A percentile compares a stretch with the other conserved stretches of the same genome.
These are phyloP conservation scores for Brachionus plicatilis DNA, from an alignment of 1,140 invertebrate genomes.

Conservation along the genomic window DNA sequence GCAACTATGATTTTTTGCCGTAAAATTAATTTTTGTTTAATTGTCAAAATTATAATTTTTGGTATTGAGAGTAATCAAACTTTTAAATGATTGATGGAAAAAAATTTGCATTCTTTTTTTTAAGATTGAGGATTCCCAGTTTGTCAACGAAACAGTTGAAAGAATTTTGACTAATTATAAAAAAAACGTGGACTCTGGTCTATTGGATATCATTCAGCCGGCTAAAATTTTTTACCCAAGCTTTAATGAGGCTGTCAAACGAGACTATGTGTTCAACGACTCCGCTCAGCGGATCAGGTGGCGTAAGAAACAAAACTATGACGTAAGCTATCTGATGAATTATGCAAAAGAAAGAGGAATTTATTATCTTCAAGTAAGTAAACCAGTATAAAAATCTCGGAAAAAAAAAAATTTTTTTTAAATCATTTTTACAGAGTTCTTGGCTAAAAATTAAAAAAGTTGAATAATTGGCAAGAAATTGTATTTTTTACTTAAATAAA, in stretches of 20 bases:
- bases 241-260: conserved; percentile 48
- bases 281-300: conserved; percentile 76
- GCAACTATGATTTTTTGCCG: conserved; percentile 56
- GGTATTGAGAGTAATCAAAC: not conserved
- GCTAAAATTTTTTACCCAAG: conserved; percentile 75
- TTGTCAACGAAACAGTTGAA: conserved; percentile 48
- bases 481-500: too few species aligned
- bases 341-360: conserved; percentile 68
- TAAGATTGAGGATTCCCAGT: conserved; percentile 52
- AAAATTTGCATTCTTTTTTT: conserved; percentile 43
- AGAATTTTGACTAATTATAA: conserved; percentile 70
- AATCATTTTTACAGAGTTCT: too few species aligned
- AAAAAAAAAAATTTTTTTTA: too few species aligned
- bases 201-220: conserved; percentile 83
- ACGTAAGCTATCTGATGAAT: conserved; percentile 91
- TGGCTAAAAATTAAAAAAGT: too few species aligned
- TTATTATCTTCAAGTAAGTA: conserved; percentile 58
- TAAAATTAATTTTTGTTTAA: not conserved
- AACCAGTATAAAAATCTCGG: not conserved
- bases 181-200: conserved; percentile 67
- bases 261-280: conserved; percentile 74
- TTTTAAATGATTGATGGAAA: not conserved
- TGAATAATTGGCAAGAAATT: too few species aligned
- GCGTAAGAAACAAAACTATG: conserved; percentile 92
- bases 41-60: not conserved